These are phyloP conservation scores for Serrognathus titanus DNA, from an alignment of 2,888 invertebrate genomes.

Conservation along the genomic window DNA sequence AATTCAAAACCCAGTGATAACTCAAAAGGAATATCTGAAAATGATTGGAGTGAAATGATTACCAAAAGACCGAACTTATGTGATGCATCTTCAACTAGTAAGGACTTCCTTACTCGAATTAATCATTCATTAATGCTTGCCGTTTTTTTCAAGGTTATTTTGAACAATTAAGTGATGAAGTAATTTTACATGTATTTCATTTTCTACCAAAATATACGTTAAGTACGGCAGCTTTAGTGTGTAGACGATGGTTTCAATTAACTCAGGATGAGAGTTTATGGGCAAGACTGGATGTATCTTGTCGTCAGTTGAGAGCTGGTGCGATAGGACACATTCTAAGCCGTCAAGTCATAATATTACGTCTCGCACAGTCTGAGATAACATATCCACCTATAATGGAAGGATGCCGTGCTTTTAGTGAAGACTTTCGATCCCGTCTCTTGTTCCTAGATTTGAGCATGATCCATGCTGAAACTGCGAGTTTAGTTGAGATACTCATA, in stretches of 20 bases:
- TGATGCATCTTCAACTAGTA: slow-evolving; percentile 29
- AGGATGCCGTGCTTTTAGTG: slow-evolving; percentile 40
- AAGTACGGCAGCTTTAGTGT: slow-evolving; percentile 69
- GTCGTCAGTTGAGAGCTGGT: slow-evolving; percentile 63
- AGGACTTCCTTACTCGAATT: slow-evolving; percentile 24
- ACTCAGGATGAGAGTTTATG: slow-evolving; percentile 82
- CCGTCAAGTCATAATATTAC: slow-evolving; percentile 72
- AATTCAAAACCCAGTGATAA: slow-evolving; percentile 40
- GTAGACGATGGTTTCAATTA: slow-evolving; percentile 75
- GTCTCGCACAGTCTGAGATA: slow-evolving; percentile 74
- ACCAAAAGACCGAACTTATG: slow-evolving; percentile 27
- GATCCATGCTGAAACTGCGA: slow-evolving; percentile 60
- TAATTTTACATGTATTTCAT: slow-evolving; percentile 75
- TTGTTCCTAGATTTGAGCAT: slow-evolving; percentile 86
- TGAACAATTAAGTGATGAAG: slow-evolving; percentile 76
- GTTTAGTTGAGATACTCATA: slow-evolving; percentile 58
- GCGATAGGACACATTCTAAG: slow-evolving; percentile 72
- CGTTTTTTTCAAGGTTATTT: slow-evolving; percentile 59
- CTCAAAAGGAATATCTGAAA: slow-evolving; percentile 34
- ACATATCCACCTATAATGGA: slow-evolving; percentile 53
- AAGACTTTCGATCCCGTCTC: slow-evolving; percentile 58
- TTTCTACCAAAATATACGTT: slow-evolving; percentile 77
- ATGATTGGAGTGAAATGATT: slow-evolving; percentile 37
- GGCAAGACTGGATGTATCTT: slow-evolving; percentile 78
- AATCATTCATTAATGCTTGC: not conserved